Base-by-base conservation (phyloP, 2,113 vertebrate species). In the Corvus cornix region DNA sequence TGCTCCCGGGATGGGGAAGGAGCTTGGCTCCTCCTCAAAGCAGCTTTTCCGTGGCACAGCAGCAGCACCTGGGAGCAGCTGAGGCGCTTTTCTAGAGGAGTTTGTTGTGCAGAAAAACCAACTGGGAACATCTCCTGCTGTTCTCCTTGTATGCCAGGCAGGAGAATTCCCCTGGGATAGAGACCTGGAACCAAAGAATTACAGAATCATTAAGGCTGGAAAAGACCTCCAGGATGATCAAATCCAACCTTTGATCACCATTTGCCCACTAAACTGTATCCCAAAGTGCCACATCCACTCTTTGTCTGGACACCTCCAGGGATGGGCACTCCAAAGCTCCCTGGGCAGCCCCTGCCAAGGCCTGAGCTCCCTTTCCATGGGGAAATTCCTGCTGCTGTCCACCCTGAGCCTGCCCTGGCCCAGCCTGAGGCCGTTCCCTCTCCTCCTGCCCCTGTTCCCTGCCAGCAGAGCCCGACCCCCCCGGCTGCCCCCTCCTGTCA, bases 91-190 rank as follows among this genome's bases (percentile, higher is more conserved):
- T 16, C 35, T 56, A 41, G 55, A 20, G 55, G 16, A 39, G 14
- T 16, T 48, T 27, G 28, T 3, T 44, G 33, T 15, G 67, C 51
- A 30, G 51, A 46, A 37, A 67, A 76, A n/a, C 7, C 2, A 1
- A 22, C 1, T 0, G 2, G 28, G 3, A 26, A 3, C 3, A 6
- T 16, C 17, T 51, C n/a, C 67, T 10, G 48, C 22, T 43, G 41
- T 5, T 72, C 11, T 17, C 43, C 72, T 46, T 43, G 3, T 4
- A 43, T 13, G 11, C 43, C 26, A 26, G 55, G 13, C 48, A 58
- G 66, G 33, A 76, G 20, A 3, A 1, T 49, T 37, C 27, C 35
- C 35, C 17, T 16, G 23, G 20, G 30, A 33, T 0, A 26, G 15
- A 69, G 44, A 19, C 31, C 69, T 58, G 22, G 33, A 37, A 21